Evolutionary conservation across 2,113 vertebrate genomes (phyloP), one percentile per base, ranked within the genome.

Genomic region (Erythrolamprus reginae): DNA sequence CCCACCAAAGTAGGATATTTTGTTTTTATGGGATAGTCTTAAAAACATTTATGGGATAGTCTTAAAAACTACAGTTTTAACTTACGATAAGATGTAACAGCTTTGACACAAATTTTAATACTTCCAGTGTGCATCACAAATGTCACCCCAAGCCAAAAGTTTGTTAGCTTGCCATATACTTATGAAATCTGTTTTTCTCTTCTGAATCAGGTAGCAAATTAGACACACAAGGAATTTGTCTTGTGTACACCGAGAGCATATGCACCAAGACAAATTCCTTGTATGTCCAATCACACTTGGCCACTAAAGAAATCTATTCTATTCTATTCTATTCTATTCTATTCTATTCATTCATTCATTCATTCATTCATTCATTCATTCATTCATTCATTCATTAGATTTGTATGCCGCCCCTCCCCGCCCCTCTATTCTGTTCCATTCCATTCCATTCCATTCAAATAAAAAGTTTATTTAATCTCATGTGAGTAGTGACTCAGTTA

Each of bases 1-100:
- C 94, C 96, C 2, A 56, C 90, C 0, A 93, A 97, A 97, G 98
- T 98, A 93, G 50, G 19, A 24, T 21, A 7, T 45, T 51, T 21
- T 92, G 89, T 95, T 90, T 50, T 19, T 90, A 47, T 19, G 42
- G 89, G 58, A 56, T 88, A 42, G 77, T 82, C 85, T 33, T 84
- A 24, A 89, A 45, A n/a, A n/a, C n/a, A n/a, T 50, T 19, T 90
- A 47, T 19, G 42, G 89, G 58, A 56, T 88, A 42, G 77, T 82
- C 85, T 17, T 50, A 61, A 50, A 65, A 26, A 38, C 13, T 15
- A 23, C 52, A 70, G 21, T 82, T 84, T 84, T 77, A 48, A 17
- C 38, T 65, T 42, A 85, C 85, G 2, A 21, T 70, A 28, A 13
- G 9, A 19, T 82, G 45, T 89, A 42, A 84, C 85, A 87, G 83